Base-by-base conservation (phyloP, 2,888 invertebrate genomes). In the Lymantria dispar region DNA sequence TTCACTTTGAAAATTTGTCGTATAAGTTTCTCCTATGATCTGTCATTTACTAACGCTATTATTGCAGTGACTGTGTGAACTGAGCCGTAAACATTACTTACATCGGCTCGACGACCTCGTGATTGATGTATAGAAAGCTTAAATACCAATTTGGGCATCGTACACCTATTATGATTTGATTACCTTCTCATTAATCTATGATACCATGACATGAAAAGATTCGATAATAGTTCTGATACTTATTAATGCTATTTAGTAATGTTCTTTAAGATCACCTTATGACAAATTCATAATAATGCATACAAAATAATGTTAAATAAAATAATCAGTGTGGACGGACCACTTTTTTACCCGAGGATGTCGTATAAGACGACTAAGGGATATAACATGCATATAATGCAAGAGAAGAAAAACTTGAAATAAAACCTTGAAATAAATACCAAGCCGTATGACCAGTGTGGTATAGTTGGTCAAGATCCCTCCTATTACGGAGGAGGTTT, bases 121-220 rank as follows among this genome's bases (percentile, higher is more conserved):
- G 86, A 88, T 86, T 79, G 84, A 88, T 86, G 81, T 65, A 68
- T 87, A 85, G 88, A 89, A 89, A 89, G 88, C 80, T 67, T 72
- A 68, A 68, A 75, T 72, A 72, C 69, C 70, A 70, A 78, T 78
- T 78, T 65, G 67, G 62, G 67, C 76, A 72, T 72, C 70, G 60
- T 60, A 67, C 58, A 51, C 53, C 64, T 57, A 64, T 68, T 72
- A 64, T 64, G 58, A 58, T 59, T 65, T 68, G 59, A 74, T 67
- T 63, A 60, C 60, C 60, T 55, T 47, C 60, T 67, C 58, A 72
- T 73, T 69, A 68, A 56, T 47, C 58, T 53, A 57, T 53, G 43
- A 52, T 59, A 62, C 60, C 61, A 68, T 61, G 48, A 56, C 47
- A 56, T 54, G 58, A 63, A 63, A 50, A 22, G 31, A 9, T 49